phyloP scores from a whole-genome alignment of 2,113 vertebrate species.

The Pteropus alecto region DNA sequence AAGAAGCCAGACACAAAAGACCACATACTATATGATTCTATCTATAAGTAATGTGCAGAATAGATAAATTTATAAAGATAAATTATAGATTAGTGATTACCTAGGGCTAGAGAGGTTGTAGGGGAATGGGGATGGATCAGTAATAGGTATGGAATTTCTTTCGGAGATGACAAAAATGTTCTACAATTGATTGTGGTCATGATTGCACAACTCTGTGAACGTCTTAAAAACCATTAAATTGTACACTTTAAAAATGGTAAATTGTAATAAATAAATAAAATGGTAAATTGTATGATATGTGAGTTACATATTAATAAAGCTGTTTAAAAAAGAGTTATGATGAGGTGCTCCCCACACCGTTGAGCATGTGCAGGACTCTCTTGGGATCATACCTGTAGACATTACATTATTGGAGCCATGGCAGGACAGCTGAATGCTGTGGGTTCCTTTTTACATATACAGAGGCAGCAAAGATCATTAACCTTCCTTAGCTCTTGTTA shows the following conservation, averaged over 20 bases:
- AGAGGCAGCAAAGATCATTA: constrained; percentile 7
- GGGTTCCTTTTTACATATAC: not conserved
- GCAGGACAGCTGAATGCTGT: not conserved
- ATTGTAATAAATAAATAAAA: not conserved
- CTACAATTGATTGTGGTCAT: not conserved
- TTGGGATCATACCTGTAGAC: not conserved
- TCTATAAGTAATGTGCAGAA: not conserved
- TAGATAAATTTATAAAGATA: not conserved
- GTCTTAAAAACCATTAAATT: not conserved
- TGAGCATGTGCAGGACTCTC: not conserved
- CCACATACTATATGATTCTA: not conserved
- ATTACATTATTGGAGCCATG: not conserved
- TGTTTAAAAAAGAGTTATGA: not conserved
- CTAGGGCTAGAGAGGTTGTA: not conserved
- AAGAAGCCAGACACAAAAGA: not conserved
- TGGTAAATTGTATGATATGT: not conserved
- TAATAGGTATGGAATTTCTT: not conserved
- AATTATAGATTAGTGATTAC: not conserved
- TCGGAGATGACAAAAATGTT: not conserved
- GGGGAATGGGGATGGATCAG: not conserved
- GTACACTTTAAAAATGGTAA: constrained; percentile 20
- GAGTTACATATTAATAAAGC: not conserved
- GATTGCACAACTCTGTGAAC: not conserved
- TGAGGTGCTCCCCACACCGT: not conserved
- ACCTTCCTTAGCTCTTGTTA: not conserved